phyloP scores from a whole-genome alignment of 2,113 vertebrate species.

The Oenanthe oenanthe region DNA sequence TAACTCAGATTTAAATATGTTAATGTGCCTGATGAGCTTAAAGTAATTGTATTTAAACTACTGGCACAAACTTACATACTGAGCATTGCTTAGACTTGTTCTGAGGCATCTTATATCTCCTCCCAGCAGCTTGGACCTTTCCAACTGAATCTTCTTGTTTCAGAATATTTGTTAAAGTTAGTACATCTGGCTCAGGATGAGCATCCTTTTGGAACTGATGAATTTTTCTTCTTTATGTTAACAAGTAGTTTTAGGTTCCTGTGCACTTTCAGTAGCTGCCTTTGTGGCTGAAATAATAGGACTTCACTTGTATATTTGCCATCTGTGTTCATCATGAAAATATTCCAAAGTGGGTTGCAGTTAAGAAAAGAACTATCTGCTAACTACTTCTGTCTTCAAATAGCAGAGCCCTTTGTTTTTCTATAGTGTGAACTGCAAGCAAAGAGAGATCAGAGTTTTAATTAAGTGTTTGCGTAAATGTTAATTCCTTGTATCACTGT shows the following conservation, averaged over 20 bases:
- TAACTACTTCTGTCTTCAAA: not conserved
- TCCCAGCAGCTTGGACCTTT: not conserved
- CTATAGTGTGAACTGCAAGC: not conserved
- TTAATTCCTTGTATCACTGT: not conserved
- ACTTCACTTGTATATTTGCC: not conserved
- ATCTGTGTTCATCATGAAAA: not conserved
- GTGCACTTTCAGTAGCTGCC: not conserved
- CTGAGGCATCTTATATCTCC: not conserved
- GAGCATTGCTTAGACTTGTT: not conserved
- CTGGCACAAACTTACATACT: not conserved
- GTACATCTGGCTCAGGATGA: not conserved
- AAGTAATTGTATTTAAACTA: not conserved
- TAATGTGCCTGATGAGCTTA: not conserved
- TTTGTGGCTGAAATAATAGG: not conserved
- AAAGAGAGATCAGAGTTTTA: not conserved
- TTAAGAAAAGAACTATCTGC: not conserved
- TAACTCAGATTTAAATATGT: not conserved
- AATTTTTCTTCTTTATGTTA: not conserved
- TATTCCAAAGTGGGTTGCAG: not conserved
- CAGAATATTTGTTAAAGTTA: not conserved
- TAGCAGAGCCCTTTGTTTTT: not conserved
- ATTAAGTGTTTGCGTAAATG: not conserved
- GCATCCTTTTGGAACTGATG: not conserved
- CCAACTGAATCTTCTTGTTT: not conserved
- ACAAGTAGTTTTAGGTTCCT: not conserved